Base-by-base conservation (phyloP, 2,888 invertebrate species). In the Quadroppia sp. region DNA sequence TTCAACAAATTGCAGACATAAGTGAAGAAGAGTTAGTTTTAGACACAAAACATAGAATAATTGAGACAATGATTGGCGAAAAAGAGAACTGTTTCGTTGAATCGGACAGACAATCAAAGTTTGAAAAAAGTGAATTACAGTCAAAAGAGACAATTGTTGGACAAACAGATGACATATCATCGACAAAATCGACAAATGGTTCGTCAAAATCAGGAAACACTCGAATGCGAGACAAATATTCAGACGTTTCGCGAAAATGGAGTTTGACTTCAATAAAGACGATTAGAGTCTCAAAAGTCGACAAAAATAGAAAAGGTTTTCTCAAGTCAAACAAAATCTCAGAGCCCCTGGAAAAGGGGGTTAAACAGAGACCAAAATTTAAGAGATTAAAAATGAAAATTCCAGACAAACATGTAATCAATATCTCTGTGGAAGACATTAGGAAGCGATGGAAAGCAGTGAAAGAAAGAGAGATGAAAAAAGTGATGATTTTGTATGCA, bases 361-460 rank as follows among this genome's bases (percentile, higher is more conserved):
- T 74, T 45, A 71, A 23, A 45, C 59, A 45, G 72, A 48, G 74
- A 28, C 59, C 30, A 6, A 88, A 13, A 89, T 90, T 85, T 89
- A 90, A 42, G 90, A 90, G 82, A 23, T 30, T 71, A n/a, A 72
- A 71, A 45, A 76, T 40, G 32, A 76, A 50, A 4, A 76, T 75
- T 45, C 75, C 75, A 17, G 42, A 71, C 2, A 74, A 72, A 69
- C 61, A 64, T 9, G 48, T 72, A 59, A 69, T 70, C 20, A 71
- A 48, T 48, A 70, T 73, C 17, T 45, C 59, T 1, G 28, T 72
- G 4, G 61, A 73, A 6, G 72, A 76, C 23, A 72, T 72, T 28
- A 64, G 17, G 13, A 28, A 61, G 17, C 53, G 74, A 25, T 64
- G 74, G 74, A 28, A 42, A 36, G 23, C 15, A 6, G 40, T 64